Conservation (phyloP, 2,797 vertebrate genomes). For the Onychomys leucogaster region DNA sequence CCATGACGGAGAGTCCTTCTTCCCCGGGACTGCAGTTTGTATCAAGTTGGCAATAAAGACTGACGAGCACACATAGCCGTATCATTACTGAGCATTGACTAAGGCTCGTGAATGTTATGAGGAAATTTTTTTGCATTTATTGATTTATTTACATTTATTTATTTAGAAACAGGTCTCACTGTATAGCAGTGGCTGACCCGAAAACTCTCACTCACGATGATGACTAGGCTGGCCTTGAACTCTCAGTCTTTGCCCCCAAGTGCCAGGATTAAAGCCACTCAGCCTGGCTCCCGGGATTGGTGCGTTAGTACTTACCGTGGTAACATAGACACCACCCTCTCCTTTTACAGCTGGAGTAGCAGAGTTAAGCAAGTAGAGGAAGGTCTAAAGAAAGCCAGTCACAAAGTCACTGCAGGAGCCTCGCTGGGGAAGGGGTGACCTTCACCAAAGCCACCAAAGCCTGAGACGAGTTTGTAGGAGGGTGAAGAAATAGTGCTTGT, state of each 20-base stretch:
- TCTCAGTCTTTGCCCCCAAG: neutral
- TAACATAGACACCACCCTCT: neutral
- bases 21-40: neutral
- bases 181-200: neutral
- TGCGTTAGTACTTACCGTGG: neutral
- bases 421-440: no score
- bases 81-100: neutral
- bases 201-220: neutral
- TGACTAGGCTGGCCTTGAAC: neutral
- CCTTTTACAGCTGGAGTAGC: neutral
- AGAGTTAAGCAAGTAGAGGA: neutral
- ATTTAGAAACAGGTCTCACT: neutral
- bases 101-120: neutral
- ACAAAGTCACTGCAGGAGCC: neutral
- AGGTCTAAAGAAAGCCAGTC: neutral
- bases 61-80: no score
- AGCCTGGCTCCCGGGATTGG: neutral
- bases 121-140: neutral
- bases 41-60: neutral
- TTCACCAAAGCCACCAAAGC: neutral
- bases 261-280: neutral
- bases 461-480: neutral
- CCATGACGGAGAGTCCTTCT: neutral
- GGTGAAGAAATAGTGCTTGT: neutral
- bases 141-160: neutral